Conservation (phyloP, 2,797 vertebrate species). For the Smutsia gigantea region DNA sequence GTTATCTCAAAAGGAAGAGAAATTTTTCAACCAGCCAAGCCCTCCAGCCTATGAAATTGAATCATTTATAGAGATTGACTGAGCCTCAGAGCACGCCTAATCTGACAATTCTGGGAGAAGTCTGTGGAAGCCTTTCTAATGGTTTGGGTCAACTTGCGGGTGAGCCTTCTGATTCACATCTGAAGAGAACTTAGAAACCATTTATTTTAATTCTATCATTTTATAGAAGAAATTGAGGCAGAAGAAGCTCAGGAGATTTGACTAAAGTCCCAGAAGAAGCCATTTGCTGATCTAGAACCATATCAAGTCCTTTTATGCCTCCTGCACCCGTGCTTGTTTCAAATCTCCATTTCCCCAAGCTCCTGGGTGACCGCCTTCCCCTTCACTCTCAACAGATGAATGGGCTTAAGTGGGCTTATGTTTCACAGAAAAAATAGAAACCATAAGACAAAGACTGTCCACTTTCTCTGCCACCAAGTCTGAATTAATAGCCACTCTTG, state of each 20-base stretch:
- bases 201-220: background rate
- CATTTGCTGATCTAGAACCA: background rate
- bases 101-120: background rate
- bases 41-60: background rate
- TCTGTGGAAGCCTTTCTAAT: background rate
- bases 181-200: background rate
- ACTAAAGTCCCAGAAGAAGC: background rate
- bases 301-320: background rate
- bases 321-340: background rate
- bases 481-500: background rate
- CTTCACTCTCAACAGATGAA: background rate
- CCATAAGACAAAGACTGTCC: background rate
- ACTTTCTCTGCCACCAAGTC: background rate
- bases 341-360: background rate
- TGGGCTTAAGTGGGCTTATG: background rate
- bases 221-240: background rate
- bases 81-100: background rate
- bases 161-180: background rate
- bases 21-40: background rate
- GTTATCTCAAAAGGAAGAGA: background rate
- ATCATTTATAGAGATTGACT: background rate
- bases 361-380: background rate
- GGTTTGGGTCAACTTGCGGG: background rate
- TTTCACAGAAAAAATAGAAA: background rate
- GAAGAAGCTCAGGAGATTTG: constrained; percentile 22